A percentile compares a stretch with the other conserved stretches of the same genome.
Evolutionary conservation across 2,113 vertebrate genomes (phyloP).

Genomic region (Passerina amoena): DNA sequence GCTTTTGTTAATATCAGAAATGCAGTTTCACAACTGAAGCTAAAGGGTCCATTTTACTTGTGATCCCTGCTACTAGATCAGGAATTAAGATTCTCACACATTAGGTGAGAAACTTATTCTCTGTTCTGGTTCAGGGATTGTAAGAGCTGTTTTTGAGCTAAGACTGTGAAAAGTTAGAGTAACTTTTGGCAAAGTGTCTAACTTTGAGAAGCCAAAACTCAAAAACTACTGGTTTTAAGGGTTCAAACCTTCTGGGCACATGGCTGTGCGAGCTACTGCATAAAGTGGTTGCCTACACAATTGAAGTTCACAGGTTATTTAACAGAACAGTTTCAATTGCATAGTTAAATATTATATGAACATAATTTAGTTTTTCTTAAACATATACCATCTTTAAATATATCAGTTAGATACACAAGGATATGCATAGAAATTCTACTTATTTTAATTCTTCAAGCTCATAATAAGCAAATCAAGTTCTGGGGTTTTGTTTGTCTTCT

Average conservation of each 20-base stretch:
- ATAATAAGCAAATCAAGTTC: background rate
- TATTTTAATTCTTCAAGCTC: background rate
- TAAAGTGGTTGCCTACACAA: background rate
- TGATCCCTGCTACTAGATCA: background rate
- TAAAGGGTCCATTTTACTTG: background rate
- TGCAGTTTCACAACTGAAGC: background rate
- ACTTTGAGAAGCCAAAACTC: constrained; percentile 12
- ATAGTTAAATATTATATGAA: background rate
- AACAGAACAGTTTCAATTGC: background rate
- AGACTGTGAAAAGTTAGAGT: background rate
- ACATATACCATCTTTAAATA: background rate
- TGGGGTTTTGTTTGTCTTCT: background rate
- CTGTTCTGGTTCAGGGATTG: background rate
- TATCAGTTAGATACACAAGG: background rate
- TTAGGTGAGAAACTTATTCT: background rate
- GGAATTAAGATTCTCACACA: background rate
- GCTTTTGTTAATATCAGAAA: background rate
- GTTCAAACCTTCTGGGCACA: background rate
- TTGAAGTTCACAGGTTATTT: background rate
- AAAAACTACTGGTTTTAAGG: background rate
- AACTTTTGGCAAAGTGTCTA: background rate
- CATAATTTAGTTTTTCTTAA: background rate
- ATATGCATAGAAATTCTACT: background rate
- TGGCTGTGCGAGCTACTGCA: fast-evolving
- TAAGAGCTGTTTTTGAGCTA: constrained; percentile 11